These are phyloP conservation scores for Hydractinia echinata DNA, from an alignment of 30 jellyfish, hydroid and myxozoan genomes.

Conservation along the genomic window DNA sequence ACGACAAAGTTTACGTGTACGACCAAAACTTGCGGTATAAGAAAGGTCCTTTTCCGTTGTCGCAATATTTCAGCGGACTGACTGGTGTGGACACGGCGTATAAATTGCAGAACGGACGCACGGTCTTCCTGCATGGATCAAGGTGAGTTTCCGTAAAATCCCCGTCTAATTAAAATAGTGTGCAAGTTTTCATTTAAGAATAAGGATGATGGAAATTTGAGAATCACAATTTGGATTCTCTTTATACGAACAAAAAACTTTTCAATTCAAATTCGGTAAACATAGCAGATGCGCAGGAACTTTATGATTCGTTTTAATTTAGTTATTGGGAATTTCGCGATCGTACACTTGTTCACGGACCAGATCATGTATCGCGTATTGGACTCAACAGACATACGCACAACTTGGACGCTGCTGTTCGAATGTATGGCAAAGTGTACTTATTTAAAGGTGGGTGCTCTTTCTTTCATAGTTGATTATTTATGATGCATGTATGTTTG, in stretches of 20 bases:
- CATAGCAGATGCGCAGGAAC: no score
- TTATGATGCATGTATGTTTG: no score
- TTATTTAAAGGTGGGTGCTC: slow-evolving; percentile 54
- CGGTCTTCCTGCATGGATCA: slow-evolving; percentile 48
- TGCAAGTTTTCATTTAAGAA: no score
- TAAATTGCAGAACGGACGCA: slow-evolving; percentile 58
- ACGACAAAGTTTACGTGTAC: slow-evolving; percentile 31
- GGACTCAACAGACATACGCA: slow-evolving; percentile 61
- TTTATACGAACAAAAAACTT: no score
- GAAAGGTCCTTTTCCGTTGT: slow-evolving; percentile 54
- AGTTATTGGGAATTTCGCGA: slow-evolving; percentile 81
- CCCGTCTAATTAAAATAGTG: no score
- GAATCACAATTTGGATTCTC: no score
- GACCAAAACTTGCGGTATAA: slow-evolving; percentile 17
- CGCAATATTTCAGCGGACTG: slow-evolving; percentile 51
- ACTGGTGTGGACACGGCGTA: slow-evolving; percentile 71
- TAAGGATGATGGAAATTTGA: no score
- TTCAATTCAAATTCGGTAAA: no score
- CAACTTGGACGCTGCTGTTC: slow-evolving; percentile 67
- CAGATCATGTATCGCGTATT: slow-evolving; percentile 29
- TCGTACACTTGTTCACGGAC: slow-evolving; percentile 41
- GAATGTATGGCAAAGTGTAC: slow-evolving; percentile 56
- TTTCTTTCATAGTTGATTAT: neutral
- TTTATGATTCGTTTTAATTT: neutral
- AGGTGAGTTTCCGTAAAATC: slow-evolving; percentile 16